Conservation (phyloP, 2,113 vertebrate species). For the Oxyura jamaicensis region DNA sequence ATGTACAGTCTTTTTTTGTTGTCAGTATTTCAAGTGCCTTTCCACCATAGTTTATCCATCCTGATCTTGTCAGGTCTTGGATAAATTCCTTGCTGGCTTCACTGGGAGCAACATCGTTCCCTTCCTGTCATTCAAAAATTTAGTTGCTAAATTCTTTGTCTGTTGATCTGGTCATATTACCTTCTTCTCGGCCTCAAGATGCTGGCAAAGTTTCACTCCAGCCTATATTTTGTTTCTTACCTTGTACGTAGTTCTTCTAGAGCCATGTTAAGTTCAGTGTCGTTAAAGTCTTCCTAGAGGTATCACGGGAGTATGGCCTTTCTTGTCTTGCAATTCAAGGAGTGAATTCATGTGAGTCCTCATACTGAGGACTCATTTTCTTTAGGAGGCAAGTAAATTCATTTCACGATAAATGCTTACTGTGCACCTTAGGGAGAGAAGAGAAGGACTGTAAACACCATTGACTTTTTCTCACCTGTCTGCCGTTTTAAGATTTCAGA, state of each 20-base stretch:
- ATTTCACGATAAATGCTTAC: neutral
- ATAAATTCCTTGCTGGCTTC: neutral
- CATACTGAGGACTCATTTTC: neutral
- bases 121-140: neutral
- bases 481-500: neutral
- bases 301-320: neutral
- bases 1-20: neutral
- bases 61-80: constrained; percentile 20
- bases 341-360: neutral
- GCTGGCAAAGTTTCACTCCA: neutral
- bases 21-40: neutral
- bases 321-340: fast-evolving
- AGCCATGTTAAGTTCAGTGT: neutral
- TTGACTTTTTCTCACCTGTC: neutral
- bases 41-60: neutral
- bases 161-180: neutral
- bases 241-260: neutral
- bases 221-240: neutral
- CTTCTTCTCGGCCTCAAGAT: neutral
- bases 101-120: neutral
- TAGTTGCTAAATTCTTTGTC: neutral
- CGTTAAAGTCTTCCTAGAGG: neutral
- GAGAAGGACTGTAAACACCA: neutral
- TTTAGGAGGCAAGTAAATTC: neutral
- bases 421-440: neutral